Base-by-base conservation (phyloP, 1,140 invertebrate genomes). In the Tachypleus tridentatus region DNA sequence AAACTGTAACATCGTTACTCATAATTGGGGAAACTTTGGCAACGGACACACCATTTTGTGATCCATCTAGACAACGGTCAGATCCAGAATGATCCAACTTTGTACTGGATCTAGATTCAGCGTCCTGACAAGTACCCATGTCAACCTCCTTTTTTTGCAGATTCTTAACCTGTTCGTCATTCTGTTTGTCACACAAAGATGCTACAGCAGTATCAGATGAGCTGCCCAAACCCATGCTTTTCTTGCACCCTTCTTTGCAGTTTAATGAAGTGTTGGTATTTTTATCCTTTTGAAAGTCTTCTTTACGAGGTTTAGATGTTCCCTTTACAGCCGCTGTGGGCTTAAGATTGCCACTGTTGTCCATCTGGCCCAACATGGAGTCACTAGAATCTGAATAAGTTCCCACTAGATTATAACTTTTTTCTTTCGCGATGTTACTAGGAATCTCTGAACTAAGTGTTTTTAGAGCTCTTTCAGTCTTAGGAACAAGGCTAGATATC, bases 241-340 rank as follows among this genome's bases (percentile, higher is more conserved):
- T 29, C 29, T 29, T 29, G 29, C 29, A 29, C 2, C 29, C 29
- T 29, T 29, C 29, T 29, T 2, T 29, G 29, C 29, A 29, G 29
- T 29, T 29, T 29, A 29, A 29, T 29, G 29, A 29, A 29, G 29
- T 29, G 29, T 29, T 29, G 29, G 29, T 29, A 29, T 29, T 29
- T 29, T 29, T 29, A 29, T 1, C 29, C 29, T 29, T 29, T 29
- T 29, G 29, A 29, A 29, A 29, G 29, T 71, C 67, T 5, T 70
- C 70, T 11, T 67, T 70, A 7, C 60, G 63, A 5, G 70, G 63
- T 64, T 78, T 76, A 5, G 75, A 74, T 6, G 87, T 91, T 69
- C 90, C 90, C 81, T 93, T 93, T 4, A 94, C 88, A 64, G 90
- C 86, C 9, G 89, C 88, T n/a, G 88, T 92, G 4, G 90, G 91